These are phyloP conservation scores for Cavia porcellus DNA, from an alignment of 2,113 vertebrate species.

Conservation along the genomic window DNA sequence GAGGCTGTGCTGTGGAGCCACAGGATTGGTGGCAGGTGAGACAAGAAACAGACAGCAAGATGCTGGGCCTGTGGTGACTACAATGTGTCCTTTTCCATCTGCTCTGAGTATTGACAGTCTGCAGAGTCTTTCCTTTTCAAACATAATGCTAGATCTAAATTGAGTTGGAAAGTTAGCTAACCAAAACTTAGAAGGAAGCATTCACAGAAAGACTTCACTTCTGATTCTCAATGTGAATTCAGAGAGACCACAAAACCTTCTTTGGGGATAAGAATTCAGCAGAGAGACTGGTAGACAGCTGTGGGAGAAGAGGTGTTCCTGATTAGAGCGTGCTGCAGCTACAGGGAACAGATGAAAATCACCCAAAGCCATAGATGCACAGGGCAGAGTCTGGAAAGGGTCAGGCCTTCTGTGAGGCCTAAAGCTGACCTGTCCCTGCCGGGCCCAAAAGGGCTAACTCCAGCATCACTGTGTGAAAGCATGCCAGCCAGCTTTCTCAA, in stretches of 20 bases:
- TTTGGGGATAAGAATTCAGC: background rate
- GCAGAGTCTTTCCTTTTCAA: background rate
- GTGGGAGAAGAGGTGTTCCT: background rate
- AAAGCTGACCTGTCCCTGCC: background rate
- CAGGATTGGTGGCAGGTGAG: background rate
- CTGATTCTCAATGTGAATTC: background rate
- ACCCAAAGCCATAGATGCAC: background rate
- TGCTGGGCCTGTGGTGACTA: background rate
- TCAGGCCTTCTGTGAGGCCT: background rate
- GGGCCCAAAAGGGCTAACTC: background rate
- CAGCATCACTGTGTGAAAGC: background rate
- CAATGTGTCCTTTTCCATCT: background rate
- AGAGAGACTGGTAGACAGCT: background rate
- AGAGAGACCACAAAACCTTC: background rate
- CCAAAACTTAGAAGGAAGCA: background rate
- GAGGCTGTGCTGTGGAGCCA: background rate
- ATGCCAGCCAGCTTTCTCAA: background rate
- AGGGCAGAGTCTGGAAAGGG: background rate
- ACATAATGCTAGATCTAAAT: conserved; percentile 34
- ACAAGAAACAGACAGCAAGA: background rate
- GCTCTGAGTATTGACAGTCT: background rate
- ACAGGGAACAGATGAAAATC: background rate
- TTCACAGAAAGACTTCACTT: background rate
- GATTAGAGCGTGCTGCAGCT: background rate
- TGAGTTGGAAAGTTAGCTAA: background rate